Percentiles rank a stretch among this genome's conserved stretches.
phyloP scores from a whole-genome alignment of 2,113 vertebrate genomes.

The Chionodraco myersi region DNA sequence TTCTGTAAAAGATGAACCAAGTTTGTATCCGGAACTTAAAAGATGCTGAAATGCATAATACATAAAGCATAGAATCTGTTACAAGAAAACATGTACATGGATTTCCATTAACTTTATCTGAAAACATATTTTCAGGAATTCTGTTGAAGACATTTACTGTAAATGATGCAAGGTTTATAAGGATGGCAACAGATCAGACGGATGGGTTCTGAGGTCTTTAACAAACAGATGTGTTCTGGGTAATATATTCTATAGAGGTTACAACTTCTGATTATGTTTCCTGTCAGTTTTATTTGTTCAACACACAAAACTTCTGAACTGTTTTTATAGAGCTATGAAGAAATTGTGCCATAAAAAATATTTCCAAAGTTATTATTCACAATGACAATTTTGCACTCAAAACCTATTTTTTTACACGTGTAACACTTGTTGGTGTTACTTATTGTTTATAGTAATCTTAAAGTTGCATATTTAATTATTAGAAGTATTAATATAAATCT shows the following conservation, averaged over 20 bases:
- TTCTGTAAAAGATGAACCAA: constrained; percentile 61
- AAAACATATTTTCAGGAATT: constrained; percentile 43
- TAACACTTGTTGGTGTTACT: too few relatives aligned
- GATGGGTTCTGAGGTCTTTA: constrained; percentile 31
- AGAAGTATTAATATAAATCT: too few relatives aligned
- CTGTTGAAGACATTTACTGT: constrained; percentile 17
- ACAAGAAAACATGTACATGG: constrained; percentile 12
- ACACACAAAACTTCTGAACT: constrained; percentile 35
- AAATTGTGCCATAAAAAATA: constrained; percentile 51
- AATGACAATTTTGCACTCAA: too few relatives aligned
- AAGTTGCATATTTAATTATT: too few relatives aligned
- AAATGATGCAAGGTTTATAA: constrained; percentile 57
- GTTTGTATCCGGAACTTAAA: constrained; percentile 42
- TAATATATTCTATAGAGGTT: constrained; percentile 35
- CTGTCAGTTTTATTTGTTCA: constrained; percentile 57
- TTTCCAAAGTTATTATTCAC: too few relatives aligned
- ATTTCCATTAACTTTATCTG: constrained; percentile 42
- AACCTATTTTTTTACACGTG: too few relatives aligned
- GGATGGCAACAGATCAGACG: constrained; percentile 8
- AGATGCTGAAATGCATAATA: constrained; percentile 48
- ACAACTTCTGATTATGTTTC: constrained; percentile 2
- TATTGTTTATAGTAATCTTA: too few relatives aligned
- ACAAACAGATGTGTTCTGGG: constrained; percentile 48
- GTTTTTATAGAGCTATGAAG: constrained; percentile 47
- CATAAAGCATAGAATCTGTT: constrained; percentile 21